phyloP scores from a whole-genome alignment of 2,797 vertebrate species.

The Vespertilio murinus region DNA sequence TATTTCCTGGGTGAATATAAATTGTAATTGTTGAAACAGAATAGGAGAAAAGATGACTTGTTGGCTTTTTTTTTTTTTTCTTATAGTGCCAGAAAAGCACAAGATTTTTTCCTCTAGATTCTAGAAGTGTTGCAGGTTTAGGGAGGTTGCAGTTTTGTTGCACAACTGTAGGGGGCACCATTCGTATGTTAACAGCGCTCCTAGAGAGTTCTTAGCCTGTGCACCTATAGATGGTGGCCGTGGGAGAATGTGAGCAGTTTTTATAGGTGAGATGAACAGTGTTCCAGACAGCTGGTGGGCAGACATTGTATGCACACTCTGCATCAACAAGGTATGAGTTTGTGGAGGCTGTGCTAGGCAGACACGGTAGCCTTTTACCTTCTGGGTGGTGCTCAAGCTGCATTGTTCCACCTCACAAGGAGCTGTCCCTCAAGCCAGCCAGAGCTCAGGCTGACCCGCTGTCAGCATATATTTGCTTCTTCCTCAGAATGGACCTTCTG shows the following conservation, averaged over 20 bases:
- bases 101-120: neutral
- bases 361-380: neutral
- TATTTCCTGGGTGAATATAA: neutral
- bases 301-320: neutral
- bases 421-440: neutral
- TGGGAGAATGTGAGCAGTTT: neutral
- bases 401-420: neutral
- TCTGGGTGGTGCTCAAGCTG: neutral
- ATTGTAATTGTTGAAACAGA: neutral
- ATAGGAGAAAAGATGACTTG: neutral
- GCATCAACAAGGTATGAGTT: neutral
- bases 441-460: neutral
- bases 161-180: rapidly evolving
- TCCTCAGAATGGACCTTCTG: neutral
- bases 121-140: neutral
- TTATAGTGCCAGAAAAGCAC: neutral
- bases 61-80: neutral
- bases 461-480: neutral
- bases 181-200: neutral
- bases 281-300: neutral
- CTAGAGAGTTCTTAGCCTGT: neutral
- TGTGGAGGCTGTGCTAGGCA: neutral
- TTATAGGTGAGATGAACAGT: neutral
- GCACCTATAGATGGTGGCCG: neutral
- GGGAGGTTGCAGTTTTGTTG: neutral